Evolutionary conservation across 2,797 vertebrate genomes (phyloP), one percentile per base, ranked within the genome.

Genomic region (Tragelaphus eurycerus): DNA sequence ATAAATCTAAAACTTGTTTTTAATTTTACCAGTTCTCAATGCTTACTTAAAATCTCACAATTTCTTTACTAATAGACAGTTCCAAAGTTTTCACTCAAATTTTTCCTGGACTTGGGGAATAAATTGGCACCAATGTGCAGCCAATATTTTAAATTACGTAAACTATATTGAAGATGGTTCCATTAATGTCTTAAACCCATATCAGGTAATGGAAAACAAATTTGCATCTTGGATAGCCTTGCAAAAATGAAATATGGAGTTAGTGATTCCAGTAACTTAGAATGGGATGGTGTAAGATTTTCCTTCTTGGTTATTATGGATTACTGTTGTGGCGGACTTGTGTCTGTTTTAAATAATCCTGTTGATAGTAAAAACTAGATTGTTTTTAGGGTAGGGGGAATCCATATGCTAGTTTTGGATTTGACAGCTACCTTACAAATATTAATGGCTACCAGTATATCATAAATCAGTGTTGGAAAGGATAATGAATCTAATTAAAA

Each of bases 181-280:
- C 31, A 57, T 88, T 95, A 83, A 86, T 95, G 95, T 92, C 78
- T 93, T 90, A 84, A 93, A 19, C 31, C 57, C 48, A 85, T 59
- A 25, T 95, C 84, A 94, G 46, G 86, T 92, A 97, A 90, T 95
- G 31, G 60, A 93, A 97, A 96, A 96, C 60, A 95, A 98, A 92
- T 57, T 88, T 91, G 25, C n/a, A 85, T 82, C 54, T 92, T 2
- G 1, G 52, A 59, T 96, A 4, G 1, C 57, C 57, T 85, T 93
- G 89, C 85, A 90, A 97, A 96, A 79, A 71, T 96, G 84, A 97
- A 31, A 86, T 78, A 84, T 16, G n/a, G 57, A 76, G 50, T 54
- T 93, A 64, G n/a, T 50, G 67, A 95, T 95, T 94, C 21, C 64
- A 94, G 79, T 95, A 84, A 90, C 84, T 89, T 95, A 96, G 85